Percentiles rank a stretch among this genome's conserved stretches.
Conservation (phyloP, 2,797 vertebrate genomes). For the Neosalanx taihuensis region DNA sequence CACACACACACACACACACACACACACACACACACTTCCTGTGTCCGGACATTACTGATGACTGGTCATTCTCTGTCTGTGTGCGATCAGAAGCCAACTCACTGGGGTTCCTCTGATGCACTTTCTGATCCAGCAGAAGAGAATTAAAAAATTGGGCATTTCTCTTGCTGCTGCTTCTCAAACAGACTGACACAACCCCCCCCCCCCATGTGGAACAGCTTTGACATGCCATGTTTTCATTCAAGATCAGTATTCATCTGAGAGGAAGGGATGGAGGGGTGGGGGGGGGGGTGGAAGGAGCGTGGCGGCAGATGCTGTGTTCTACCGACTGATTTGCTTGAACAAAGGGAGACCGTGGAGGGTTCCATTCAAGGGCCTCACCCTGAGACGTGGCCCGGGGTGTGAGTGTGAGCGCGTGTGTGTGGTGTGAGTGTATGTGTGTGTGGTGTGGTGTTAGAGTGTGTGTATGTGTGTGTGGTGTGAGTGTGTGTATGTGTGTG, state of each 20-base stretch:
- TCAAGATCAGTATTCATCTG: slow-evolving; percentile 16
- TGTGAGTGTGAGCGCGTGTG: too few relatives aligned
- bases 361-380: not conserved
- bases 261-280: not conserved
- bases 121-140: not conserved
- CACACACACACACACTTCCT: slow-evolving; percentile 39
- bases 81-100: not conserved
- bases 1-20: slow-evolving; percentile 16
- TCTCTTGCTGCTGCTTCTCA: not conserved
- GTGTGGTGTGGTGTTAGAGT: not conserved
- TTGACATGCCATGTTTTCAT: slow-evolving; percentile 7
- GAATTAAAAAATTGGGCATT: not conserved
- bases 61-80: slow-evolving; percentile 1
- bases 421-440: not conserved
- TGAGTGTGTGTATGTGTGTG: not conserved
- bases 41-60: not conserved
- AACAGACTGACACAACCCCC: not conserved
- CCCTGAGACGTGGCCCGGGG: not conserved
- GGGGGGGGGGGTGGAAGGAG: not conserved
- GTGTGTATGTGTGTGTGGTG: not conserved
- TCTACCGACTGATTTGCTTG: slow-evolving; percentile 3
- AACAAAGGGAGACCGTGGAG: slow-evolving; percentile 3
- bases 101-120: slow-evolving; percentile 6
- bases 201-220: slow-evolving; percentile 4
- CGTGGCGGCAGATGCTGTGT: slow-evolving; percentile 8